Evolutionary conservation across 2,797 vertebrate species (phyloP).

Genomic region (Parotocinclus haroldoi): DNA sequence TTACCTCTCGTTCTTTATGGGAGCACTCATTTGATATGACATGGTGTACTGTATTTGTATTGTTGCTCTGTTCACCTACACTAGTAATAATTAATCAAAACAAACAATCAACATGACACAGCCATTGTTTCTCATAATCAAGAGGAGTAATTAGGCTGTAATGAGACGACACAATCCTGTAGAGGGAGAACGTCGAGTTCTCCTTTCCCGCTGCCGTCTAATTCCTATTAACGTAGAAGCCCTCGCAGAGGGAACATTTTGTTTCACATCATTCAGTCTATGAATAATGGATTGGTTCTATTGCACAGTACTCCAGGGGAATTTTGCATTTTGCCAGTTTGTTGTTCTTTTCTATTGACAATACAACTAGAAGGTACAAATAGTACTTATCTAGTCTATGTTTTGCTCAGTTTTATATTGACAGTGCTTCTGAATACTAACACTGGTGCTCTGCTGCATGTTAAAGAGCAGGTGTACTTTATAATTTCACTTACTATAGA

Average conservation of each 20-base stretch:
- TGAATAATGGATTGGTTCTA: constrained; percentile 76
- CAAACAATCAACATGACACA: constrained; percentile 68
- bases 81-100: constrained; percentile 75
- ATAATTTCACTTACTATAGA: no score
- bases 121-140: constrained; percentile 69
- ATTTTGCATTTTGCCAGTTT: neutral
- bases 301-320: constrained; percentile 47
- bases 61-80: constrained; percentile 62
- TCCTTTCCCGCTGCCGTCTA: constrained; percentile 57
- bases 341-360: neutral
- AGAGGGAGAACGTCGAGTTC: constrained; percentile 52
- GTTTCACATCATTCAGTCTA: constrained; percentile 66
- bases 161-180: constrained; percentile 64
- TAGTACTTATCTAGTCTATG: no score
- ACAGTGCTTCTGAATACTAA: no score
- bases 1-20: constrained; percentile 14
- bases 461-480: no score
- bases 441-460: no score
- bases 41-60: constrained; percentile 1
- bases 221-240: constrained; percentile 73
- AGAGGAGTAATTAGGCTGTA: constrained; percentile 73
- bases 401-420: no score
- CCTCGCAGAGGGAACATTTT: constrained; percentile 71
- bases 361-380: no score
- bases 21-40: no score